These are phyloP conservation scores for Coptodon bakossiorum DNA, from an alignment of 2,113 vertebrate species.

Conservation along the genomic window DNA sequence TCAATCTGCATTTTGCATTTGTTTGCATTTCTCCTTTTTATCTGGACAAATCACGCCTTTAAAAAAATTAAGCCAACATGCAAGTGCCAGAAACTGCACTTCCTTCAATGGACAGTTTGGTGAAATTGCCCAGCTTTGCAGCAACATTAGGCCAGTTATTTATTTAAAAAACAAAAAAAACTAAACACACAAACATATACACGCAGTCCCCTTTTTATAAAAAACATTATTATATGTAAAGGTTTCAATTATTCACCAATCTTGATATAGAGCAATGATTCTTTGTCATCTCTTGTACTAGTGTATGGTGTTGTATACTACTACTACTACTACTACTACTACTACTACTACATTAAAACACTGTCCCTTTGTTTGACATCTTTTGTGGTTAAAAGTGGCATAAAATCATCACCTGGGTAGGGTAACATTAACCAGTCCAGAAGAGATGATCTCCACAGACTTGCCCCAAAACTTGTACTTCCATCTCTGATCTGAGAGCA, in stretches of 20 bases:
- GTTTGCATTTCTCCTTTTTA: neutral
- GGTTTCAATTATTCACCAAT: neutral
- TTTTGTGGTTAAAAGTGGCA: neutral
- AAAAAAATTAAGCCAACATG: neutral
- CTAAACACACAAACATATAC: neutral
- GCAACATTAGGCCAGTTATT: neutral
- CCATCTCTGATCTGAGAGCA: slow-evolving; percentile 84
- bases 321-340: neutral
- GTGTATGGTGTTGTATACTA: neutral
- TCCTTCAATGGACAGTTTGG: neutral
- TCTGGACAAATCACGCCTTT: neutral
- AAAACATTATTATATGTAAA: neutral
- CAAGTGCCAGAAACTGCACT: neutral
- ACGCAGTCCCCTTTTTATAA: neutral
- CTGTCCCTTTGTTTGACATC: neutral
- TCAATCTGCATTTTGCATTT: neutral
- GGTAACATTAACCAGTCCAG: slow-evolving; percentile 79
- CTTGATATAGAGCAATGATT: neutral
- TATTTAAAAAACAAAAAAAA: neutral
- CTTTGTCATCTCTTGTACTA: neutral
- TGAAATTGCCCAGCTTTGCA: neutral
- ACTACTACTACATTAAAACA: neutral
- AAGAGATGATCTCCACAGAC: slow-evolving; percentile 85
- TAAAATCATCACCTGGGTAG: slow-evolving; percentile 74
- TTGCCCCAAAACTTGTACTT: slow-evolving; percentile 97